Base-by-base conservation (phyloP, 2,797 vertebrate genomes). In the Notolabrus celidotus region DNA sequence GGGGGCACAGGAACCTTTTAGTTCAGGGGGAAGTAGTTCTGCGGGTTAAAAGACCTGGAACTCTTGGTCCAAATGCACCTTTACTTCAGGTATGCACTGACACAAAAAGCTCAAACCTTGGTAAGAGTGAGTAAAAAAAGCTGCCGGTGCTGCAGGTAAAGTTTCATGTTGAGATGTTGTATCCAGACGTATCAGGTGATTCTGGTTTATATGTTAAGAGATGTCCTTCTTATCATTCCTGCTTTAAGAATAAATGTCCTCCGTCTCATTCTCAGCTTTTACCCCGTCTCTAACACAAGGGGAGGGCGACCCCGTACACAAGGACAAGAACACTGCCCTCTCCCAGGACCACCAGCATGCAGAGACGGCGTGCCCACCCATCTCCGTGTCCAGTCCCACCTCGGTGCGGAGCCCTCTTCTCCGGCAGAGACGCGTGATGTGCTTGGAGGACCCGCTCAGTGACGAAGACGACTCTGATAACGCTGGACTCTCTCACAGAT, bases 401-500 rank as follows among this genome's bases (percentile, higher is more conserved):
- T 93, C 88, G 7, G 65, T 90, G n/a, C 94, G 95, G 55, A 97
- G 95, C 83, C 96, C 96, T 1, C 96, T 98, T 12, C 93, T 96
- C 39, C 93, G 95, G 2, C 97, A 99, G 88, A 90, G 92, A 0
- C 92, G 86, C 19, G 89, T 98, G 25, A 89, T 93, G 60, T 95
- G 95, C 86, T 95, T 93, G 0, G 95, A 97, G 1, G 92, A 95
- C 1, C 89, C 94, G 0, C 71, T 79, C 36, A 94, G 95, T 0
- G 92, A 92, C 29, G 94, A 91, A 0, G 83, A 85, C 1, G 70
- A 79, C 19, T 62, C 73, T 0, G 69, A 76, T 2, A 65, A 42
- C 1, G 8, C 31, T 0, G n/a, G 20, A 1, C 9, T 20, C 29
- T 59, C 59, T 51, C 36, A 31, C 55, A 82, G 38, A 58, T 8